phyloP scores from a whole-genome alignment of 2,888 invertebrate genomes.

The Limnephilus rhombicus region DNA sequence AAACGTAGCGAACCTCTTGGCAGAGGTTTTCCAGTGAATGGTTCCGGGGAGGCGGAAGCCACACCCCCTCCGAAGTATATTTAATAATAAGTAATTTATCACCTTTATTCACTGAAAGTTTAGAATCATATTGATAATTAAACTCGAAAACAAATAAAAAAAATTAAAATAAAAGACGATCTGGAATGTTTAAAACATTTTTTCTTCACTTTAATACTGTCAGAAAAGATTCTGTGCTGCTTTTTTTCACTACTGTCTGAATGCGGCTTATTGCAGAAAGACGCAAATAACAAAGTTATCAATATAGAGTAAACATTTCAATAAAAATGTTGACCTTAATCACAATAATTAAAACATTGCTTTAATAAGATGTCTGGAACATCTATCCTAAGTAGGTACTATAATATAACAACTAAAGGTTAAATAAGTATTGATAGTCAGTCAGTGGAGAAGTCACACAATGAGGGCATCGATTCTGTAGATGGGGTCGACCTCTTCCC shows the following conservation, averaged over 20 bases:
- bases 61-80: no score
- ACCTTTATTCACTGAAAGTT: no score
- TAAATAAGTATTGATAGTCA: neutral
- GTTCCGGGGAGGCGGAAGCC: no score
- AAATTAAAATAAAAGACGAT: no score
- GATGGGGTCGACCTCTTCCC: neutral
- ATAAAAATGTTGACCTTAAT: neutral
- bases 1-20: no score
- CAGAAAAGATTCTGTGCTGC: neutral
- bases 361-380: neutral
- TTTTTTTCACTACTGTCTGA: neutral
- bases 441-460: neutral
- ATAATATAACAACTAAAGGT: neutral
- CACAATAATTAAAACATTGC: neutral
- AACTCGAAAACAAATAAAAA: no score
- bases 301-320: neutral
- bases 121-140: no score
- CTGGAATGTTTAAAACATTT: neutral
- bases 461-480: slow-evolving; percentile 30
- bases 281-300: neutral
- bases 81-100: no score
- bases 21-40: no score
- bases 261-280: neutral
- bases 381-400: neutral
- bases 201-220: neutral